A percentile compares a stretch with the other conserved stretches of the same genome.
Conservation (phyloP, 2,113 vertebrate species). For the Crotalus helleri region DNA sequence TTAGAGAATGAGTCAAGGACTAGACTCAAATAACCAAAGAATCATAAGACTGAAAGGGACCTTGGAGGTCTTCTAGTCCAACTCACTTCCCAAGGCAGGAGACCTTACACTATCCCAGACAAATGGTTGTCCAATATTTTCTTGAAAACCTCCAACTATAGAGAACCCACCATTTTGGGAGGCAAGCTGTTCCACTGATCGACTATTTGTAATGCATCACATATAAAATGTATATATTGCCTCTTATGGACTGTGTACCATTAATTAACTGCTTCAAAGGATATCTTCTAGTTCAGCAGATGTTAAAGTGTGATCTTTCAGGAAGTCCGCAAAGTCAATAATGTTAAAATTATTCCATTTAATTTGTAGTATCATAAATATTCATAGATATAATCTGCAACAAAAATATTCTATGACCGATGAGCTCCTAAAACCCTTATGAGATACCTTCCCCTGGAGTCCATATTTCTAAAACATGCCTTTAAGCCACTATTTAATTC, state of each 20-base stretch:
- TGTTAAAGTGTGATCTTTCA: not conserved
- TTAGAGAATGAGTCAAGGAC: not conserved
- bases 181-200: too few relatives aligned
- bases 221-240: too few relatives aligned
- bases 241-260: too few relatives aligned
- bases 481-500: not conserved
- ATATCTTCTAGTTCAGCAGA: not conserved
- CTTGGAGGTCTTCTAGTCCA: too few relatives aligned
- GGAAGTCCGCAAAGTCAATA: not conserved
- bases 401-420: not conserved
- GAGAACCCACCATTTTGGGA: too few relatives aligned
- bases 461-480: not conserved
- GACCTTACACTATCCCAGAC: too few relatives aligned
- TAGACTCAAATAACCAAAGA: too few relatives aligned
- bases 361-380: not conserved
- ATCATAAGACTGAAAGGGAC: too few relatives aligned
- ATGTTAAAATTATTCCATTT: not conserved
- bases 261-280: not conserved
- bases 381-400: not conserved
- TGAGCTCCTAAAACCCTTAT: not conserved
- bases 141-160: too few relatives aligned
- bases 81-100: too few relatives aligned
- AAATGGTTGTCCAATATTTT: too few relatives aligned
- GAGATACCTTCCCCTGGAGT: not conserved
- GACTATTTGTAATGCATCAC: too few relatives aligned